Percentiles rank a stretch among this genome's conserved stretches.
phyloP scores from a whole-genome alignment of 2,797 vertebrate species.

The Pseudocheirus occidentalis region DNA sequence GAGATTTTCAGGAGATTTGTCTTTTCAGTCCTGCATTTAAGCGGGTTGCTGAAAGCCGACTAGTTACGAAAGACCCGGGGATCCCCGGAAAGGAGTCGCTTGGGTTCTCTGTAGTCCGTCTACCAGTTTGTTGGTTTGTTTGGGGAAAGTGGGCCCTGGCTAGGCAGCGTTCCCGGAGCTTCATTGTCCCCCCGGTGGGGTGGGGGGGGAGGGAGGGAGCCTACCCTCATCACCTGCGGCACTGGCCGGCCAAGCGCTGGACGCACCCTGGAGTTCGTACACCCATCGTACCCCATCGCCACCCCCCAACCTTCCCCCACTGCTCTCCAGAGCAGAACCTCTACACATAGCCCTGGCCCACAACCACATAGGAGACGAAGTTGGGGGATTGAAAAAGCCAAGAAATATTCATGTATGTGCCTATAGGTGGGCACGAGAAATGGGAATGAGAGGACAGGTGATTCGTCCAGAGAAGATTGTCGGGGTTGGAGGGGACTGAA shows the following conservation, averaged over 20 bases:
- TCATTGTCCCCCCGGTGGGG: background rate
- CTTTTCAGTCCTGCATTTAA: background rate
- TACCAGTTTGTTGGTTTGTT: background rate
- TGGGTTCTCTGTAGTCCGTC: background rate
- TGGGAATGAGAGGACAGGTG: background rate
- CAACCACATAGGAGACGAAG: background rate
- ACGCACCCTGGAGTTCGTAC: background rate
- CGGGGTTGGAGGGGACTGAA: background rate
- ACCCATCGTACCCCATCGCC: background rate
- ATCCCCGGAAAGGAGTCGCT: background rate
- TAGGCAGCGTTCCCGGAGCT: background rate
- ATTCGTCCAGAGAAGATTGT: background rate
- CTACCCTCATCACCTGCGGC: background rate
- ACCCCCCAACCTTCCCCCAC: background rate
- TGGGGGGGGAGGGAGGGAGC: background rate
- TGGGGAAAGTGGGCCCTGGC: background rate
- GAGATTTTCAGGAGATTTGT: background rate
- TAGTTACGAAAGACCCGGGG: background rate
- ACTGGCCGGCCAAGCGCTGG: background rate
- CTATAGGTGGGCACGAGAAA: background rate
- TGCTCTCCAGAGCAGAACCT: background rate
- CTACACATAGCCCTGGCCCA: background rate
- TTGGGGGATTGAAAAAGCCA: background rate
- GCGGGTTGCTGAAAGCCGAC: background rate
- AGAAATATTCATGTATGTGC: background rate